Conservation (phyloP, 2,797 vertebrate species). For the Thalassophryne amazonica region DNA sequence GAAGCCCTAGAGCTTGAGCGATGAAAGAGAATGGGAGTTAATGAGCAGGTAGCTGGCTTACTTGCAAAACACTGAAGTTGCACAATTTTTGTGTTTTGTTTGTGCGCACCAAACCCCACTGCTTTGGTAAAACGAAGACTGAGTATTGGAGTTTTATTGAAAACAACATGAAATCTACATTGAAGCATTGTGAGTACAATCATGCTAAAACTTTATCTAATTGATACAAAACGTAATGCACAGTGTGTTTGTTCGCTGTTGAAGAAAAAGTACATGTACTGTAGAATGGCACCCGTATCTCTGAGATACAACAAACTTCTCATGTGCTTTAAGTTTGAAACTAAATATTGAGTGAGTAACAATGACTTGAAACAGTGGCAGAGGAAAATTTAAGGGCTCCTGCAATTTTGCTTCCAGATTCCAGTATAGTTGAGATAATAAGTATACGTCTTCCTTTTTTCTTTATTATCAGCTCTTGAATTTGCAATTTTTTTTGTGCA, state of each 20-base stretch:
- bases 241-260: too few species aligned
- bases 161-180: constrained; percentile 12
- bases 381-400: constrained; percentile 62
- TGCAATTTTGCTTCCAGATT: constrained; percentile 66
- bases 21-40: constrained; percentile 62
- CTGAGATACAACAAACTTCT: too few species aligned
- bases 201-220: too few species aligned
- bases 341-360: too few species aligned
- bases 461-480: too few species aligned
- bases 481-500: too few species aligned
- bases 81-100: constrained; percentile 33
- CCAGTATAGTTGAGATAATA: constrained; percentile 62
- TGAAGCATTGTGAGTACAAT: too few species aligned
- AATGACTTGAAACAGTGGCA: constrained; percentile 50
- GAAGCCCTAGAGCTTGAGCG: constrained; percentile 43
- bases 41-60: constrained; percentile 59
- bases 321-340: too few species aligned
- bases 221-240: too few species aligned
- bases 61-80: constrained; percentile 35
- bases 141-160: neutral
- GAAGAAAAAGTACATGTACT: too few species aligned
- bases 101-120: constrained; percentile 12
- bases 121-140: constrained; percentile 15
- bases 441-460: too few species aligned
- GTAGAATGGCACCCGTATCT: too few species aligned